Conservation (phyloP, 2,888 invertebrate species). For the Thereva unica region DNA sequence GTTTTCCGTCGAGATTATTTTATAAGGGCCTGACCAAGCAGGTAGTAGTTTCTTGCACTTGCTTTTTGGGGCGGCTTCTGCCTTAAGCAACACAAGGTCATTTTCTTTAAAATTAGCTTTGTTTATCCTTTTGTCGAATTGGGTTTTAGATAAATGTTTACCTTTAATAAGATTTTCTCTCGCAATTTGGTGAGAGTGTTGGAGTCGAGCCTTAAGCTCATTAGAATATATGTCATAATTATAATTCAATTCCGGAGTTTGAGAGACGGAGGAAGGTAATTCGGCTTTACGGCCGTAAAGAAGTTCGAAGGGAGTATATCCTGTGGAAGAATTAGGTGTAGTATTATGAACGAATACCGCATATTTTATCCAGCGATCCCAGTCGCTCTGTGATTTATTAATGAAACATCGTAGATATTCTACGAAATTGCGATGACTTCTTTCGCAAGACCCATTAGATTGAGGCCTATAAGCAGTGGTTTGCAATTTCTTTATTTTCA, state of each 20-base stretch:
- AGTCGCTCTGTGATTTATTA: too few relatives aligned
- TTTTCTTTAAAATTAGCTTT: not conserved
- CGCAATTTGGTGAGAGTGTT: not conserved
- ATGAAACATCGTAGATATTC: too few relatives aligned
- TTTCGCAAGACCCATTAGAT: too few relatives aligned
- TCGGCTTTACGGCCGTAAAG: not conserved
- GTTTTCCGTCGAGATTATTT: not conserved
- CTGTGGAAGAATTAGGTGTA: not conserved
- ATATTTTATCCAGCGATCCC: too few relatives aligned
- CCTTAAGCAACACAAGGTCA: not conserved
- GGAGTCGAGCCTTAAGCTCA: not conserved
- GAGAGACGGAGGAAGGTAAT: not conserved
- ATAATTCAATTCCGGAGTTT: not conserved
- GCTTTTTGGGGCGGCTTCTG: not conserved
- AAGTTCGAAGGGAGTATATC: conserved; percentile 5
- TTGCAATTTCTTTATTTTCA: too few relatives aligned
- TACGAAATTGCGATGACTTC: too few relatives aligned
- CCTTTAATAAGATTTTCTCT: not conserved
- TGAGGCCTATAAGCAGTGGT: too few relatives aligned
- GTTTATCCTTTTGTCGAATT: not conserved
- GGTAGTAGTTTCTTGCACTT: not conserved
- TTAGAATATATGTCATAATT: not conserved
- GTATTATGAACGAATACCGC: not conserved
- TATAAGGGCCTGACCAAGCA: not conserved
- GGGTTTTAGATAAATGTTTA: not conserved